Base-by-base conservation (phyloP, 2,113 vertebrate species). In the Pterocles gutturalis region DNA sequence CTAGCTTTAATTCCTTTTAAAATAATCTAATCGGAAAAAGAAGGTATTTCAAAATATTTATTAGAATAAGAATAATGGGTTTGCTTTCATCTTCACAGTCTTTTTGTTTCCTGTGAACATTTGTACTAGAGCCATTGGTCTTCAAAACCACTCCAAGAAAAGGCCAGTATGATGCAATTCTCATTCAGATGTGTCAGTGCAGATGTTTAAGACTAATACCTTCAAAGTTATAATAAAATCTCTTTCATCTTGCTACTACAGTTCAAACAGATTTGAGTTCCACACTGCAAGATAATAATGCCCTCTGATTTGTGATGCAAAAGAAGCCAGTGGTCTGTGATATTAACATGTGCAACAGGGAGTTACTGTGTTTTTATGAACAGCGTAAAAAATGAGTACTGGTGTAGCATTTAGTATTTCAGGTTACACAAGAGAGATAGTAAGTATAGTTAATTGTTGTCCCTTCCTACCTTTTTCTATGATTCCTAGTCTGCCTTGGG, bases 291-390 rank as follows among this genome's bases (percentile, higher is more conserved):
- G 11, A 71, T 16, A 95, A 33, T 25, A 64, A 17, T 43, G 8
- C 0, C 15, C 6, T 82, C 15, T 34, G 6, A 34, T 70, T 61
- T 85, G 19, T 48, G 11, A 55, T 31, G 34, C 14, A 38, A 71
- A 64, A 48, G 51, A 70, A 64, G 11, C 1, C 69, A 41, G 7
- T 41, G 12, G 10, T 54, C 36, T 33, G 4, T 82, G 28, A 45
- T 1, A 1, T 58, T 53, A 31, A 28, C 13, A 46, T 3, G 3
- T 69, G 8, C 28, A 61, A 43, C 2, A 8, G 5, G 1, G 0
- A 65, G 15, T n/a, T 76, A 41, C 5, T 55, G 17, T 4, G 12
- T 8, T 85, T 82, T 75, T 36, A 55, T 15, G 15, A 71, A 26
- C 13, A 46, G 13, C 41, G n/a, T 26, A 6, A 89, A 78, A 95